phyloP scores from a whole-genome alignment of 2,888 invertebrate species.

The Ormyrus rosae region DNA sequence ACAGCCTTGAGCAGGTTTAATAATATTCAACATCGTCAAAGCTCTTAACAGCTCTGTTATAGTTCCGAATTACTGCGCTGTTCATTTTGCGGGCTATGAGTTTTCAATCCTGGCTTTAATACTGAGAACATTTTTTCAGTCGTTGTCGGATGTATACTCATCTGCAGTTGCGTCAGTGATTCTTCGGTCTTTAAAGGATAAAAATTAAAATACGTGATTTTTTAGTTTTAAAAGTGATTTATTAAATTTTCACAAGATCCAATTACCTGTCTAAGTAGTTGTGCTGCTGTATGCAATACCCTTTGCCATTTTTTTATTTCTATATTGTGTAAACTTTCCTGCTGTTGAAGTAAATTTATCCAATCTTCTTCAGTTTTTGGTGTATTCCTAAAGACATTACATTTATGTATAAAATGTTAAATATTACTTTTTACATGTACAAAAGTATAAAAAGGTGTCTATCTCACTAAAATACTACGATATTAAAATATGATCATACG shows the following conservation, averaged over 20 bases:
- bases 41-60: conserved; percentile 50
- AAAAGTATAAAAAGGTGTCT: background rate
- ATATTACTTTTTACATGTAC: background rate
- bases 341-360: conserved; percentile 87
- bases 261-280: conserved; percentile 84
- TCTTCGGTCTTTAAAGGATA: conserved; percentile 83
- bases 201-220: conserved; percentile 45
- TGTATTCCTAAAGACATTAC: conserved; percentile 77
- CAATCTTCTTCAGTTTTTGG: conserved; percentile 89
- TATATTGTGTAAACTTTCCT: conserved; percentile 87
- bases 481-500: too few species aligned
- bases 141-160: conserved; percentile 79
- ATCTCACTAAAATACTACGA: too few species aligned
- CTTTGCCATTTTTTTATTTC: conserved; percentile 91
- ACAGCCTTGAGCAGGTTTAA: conserved; percentile 53
- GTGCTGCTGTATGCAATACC: conserved; percentile 84
- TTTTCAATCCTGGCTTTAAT: conserved; percentile 72
- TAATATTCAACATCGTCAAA: conserved; percentile 42
- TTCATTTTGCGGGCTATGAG: conserved; percentile 66
- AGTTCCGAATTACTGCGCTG: conserved; percentile 62
- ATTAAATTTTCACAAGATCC: conserved; percentile 34
- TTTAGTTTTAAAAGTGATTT: conserved; percentile 16
- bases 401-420: conserved; percentile 7
- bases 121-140: conserved; percentile 78
- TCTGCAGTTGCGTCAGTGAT: conserved; percentile 85